Evolutionary conservation across 2,888 invertebrate species (phyloP).

Genomic region (Chrysolina oricalcia): DNA sequence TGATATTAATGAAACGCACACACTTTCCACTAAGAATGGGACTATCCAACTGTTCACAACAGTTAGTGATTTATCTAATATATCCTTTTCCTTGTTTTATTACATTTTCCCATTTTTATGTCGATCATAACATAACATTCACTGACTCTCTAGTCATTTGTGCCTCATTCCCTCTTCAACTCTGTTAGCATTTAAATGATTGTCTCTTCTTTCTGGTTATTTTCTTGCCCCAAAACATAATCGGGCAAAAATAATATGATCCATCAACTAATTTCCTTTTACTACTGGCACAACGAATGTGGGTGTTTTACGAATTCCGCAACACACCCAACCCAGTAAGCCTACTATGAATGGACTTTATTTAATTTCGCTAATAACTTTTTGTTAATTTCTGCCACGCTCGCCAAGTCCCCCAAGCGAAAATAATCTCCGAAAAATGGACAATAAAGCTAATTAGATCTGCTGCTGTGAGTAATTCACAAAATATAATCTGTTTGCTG

Average conservation of each 20-base stretch:
- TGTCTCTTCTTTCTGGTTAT: not conserved
- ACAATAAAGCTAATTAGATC: slow-evolving; percentile 57
- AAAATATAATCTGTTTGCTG: slow-evolving; percentile 2
- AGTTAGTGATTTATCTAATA: too few species aligned
- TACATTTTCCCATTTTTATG: too few species aligned
- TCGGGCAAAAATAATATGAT: slow-evolving; percentile 2
- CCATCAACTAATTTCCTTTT: slow-evolving; percentile 11
- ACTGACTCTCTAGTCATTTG: not conserved
- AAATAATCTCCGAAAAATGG: slow-evolving; percentile 58
- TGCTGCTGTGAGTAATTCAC: slow-evolving; percentile 21
- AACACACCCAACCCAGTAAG: slow-evolving; percentile 22
- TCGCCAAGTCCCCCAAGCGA: slow-evolving; percentile 53
- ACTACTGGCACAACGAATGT: not conserved
- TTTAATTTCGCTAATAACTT: slow-evolving; percentile 53
- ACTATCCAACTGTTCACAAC: too few species aligned
- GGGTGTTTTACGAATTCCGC: not conserved
- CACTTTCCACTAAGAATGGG: too few species aligned
- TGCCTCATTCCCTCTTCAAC: not conserved
- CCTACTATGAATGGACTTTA: slow-evolving; percentile 49
- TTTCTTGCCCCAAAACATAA: not conserved
- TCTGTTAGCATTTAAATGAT: not conserved
- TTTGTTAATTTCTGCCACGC: slow-evolving; percentile 50
- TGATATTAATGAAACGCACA: too few species aligned
- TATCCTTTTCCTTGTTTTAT: too few species aligned
- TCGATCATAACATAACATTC: too few species aligned